A percentile compares a stretch with the other conserved stretches of the same genome.
These are phyloP conservation scores for Isaurus tuberculatus DNA, from an alignment of 92 coral and sea anemone genomes.

Conservation along the genomic window DNA sequence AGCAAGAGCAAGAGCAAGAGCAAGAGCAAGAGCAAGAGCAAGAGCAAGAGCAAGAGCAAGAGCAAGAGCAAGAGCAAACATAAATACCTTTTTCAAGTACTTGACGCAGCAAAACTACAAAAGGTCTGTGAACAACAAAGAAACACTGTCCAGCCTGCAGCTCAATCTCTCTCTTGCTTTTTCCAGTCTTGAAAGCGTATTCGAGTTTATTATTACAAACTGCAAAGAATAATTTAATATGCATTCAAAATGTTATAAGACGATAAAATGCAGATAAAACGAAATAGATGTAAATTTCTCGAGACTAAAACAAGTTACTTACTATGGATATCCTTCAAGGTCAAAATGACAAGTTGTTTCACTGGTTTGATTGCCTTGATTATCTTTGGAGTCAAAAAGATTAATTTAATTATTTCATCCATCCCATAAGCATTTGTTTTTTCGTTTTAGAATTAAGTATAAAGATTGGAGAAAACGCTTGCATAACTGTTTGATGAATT, in stretches of 20 bases:
- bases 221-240: not conserved
- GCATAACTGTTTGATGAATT: too few relatives aligned
- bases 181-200: not conserved
- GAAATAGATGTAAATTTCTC: not conserved
- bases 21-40: not conserved
- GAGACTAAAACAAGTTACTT: not conserved
- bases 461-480: not conserved
- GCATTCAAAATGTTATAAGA: too few relatives aligned
- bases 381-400: not conserved
- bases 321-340: not conserved
- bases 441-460: not conserved
- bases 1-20: too few relatives aligned
- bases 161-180: not conserved
- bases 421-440: not conserved
- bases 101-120: conserved; percentile 16
- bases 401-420: not conserved
- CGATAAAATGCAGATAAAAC: too few relatives aligned
- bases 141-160: conserved; percentile 19
- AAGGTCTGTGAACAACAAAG: conserved; percentile 29
- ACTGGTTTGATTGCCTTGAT: conserved; percentile 6
- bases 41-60: not conserved
- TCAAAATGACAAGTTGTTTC: not conserved
- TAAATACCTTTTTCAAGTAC: conserved; percentile 14
- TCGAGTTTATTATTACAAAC: not conserved
- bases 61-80: not conserved